Conservation (phyloP, 2,797 vertebrate genomes). For the Anguilla anguilla region DNA sequence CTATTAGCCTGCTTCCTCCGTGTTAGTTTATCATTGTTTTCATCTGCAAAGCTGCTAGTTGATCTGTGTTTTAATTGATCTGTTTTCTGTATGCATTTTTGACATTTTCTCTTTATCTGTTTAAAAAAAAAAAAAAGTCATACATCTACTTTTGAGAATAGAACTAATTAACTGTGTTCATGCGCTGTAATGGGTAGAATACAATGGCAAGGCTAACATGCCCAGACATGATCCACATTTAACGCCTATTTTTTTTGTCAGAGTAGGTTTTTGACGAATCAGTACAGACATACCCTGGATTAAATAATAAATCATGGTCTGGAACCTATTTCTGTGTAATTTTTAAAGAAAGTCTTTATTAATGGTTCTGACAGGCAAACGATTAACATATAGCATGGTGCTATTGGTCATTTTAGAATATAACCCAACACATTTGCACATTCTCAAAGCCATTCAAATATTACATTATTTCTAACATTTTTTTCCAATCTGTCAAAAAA, state of each 20-base stretch:
- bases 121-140: not conserved
- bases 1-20: not conserved
- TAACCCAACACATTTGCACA: not conserved
- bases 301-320: not conserved
- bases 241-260: not conserved
- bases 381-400: not conserved
- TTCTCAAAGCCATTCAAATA: not conserved
- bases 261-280: not conserved
- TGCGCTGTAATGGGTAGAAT: slow-evolving; percentile 6
- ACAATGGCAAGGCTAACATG: not conserved
- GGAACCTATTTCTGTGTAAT: not conserved
- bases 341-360: not conserved
- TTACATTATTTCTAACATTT: not conserved
- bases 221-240: slow-evolving; percentile 18
- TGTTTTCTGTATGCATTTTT: not conserved
- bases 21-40: not conserved
- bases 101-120: not conserved
- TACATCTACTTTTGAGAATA: not conserved
- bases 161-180: not conserved
- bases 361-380: not conserved
- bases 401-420: not conserved
- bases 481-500: not conserved
- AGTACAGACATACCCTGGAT: not conserved
- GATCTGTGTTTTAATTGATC: not conserved
- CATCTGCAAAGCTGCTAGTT: not conserved